Evolutionary conservation across 2,888 invertebrate genomes (phyloP), one percentile per base, ranked within the genome.

Genomic region (Onchidella celtica): DNA sequence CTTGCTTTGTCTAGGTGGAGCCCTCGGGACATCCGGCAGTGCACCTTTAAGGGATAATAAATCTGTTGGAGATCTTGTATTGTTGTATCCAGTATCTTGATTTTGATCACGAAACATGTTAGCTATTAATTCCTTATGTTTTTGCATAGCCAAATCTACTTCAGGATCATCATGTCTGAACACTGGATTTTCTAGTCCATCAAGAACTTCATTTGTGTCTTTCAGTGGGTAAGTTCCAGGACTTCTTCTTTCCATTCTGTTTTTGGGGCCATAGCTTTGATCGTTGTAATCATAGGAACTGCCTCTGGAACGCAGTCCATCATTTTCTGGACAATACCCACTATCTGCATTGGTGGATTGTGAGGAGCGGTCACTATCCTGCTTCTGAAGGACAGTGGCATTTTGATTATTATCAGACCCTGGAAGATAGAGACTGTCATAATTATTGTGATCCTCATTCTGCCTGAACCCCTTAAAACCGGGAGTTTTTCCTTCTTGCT

Each of bases 111-210:
- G 75, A 59, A 85, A 34, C 84, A 86, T 83, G 79, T 86, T 84
- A 14, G 85, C 81, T 3, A 86, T 85, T 29, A 86, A 63, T 27
- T 87, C 86, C 65, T 87, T 86, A 36, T 87, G 87, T 69, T 84
- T 86, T 38, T 82, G 84, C 72, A 86, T 68, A 24, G 86, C 87
- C 70, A 84, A 84, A 55, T 83, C 82, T 3, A 83, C 80, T 11
- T 79, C 75, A 29, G 55, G 55, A 14, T 85, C 81, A 34, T 85
- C 83, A 38, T 55, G 24, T 17, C 74, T 81, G 80, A 83, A 85
- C 34, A 79, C 84, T 17, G 79, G 82, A 74, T 85, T 85, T 57
- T 82, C 84, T 74, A 79, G 61, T 38, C 81, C 83, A 38, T 65
- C 29, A 6, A 3, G 6, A 63, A 70, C 74, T 36, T 47, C 40